Evolutionary conservation across 2,888 invertebrate species (phyloP), one percentile per base, ranked within the genome.

Genomic region (Spilarctia lutea): DNA sequence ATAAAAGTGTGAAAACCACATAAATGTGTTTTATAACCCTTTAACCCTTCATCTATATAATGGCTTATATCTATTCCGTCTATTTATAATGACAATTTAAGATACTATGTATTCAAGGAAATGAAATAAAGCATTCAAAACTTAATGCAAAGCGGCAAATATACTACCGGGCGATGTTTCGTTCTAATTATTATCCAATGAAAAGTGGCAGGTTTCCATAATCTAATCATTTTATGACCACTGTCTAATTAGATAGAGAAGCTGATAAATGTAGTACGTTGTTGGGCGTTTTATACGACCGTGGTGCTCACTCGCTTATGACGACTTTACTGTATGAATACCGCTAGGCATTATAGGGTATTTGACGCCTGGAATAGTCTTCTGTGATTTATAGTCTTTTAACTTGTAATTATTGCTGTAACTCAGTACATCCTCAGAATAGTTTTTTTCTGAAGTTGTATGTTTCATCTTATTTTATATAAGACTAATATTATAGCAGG

Each of bases 341-440:
- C 92, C 92, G 93, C 91, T 92, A 92, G 82, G 82, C 79, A 87
- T 87, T 88, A 87, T 84, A 81, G 79, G 83, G 86, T 85, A 75
- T 81, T 87, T 85, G 79, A 86, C 86, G 87, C 83, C 78, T 81
- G 82, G 71, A 52, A 75, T 76, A 78, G 75, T 80, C 69, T 73
- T 65, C 69, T 73, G 48, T 70, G 77, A 79, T 81, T 79, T 81
- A 81, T 73, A 77, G 73, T 76, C 71, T 77, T 82, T 79, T 79
- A 79, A 77, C 72, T 76, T 76, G 68, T 72, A 33, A 75, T 82
- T 81, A 79, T 35, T 76, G 71, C 39, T 27, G 20, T 30, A 63
- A 16, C 2, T 18, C 8, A 63, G 27, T 27, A 60, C 27, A 16
- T 27, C 27, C 27, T 60, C n/a, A 27, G 16, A 27, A 60, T 16